Evolutionary conservation across 2,113 vertebrate genomes (phyloP), one percentile per base, ranked within the genome.

Genomic region (Phrynosoma blainvillii): DNA sequence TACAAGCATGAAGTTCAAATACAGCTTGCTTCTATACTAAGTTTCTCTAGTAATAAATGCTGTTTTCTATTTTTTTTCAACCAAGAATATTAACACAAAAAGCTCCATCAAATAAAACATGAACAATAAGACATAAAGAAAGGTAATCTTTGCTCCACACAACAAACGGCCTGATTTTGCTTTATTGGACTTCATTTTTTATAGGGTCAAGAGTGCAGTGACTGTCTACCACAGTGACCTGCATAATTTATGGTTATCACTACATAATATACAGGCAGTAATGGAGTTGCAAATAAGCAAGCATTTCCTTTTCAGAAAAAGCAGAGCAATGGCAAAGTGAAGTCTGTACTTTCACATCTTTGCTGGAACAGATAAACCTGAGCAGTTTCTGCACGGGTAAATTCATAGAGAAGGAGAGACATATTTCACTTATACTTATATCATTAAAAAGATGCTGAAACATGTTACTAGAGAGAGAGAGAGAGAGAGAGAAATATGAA

Each of bases 151-250:
- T 42, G 12, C 7, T 52, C 92, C 75, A 70, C 82, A 78, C 75
- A 88, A 88, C 90, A 68, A 54, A 84, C 93, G 93, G 82, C 76
- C 74, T 94, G 88, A 92, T 88, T 94, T 87, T 93, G 81, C 80
- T 90, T 92, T 86, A 90, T 52, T 86, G 20, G 23, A 16, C 75
- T 88, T 87, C 91, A 90, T 82, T 73, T 85, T 83, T 86, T 83
- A 68, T 71, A 92, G 92, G 88, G 90, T 95, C 93, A 92, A 30
- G n/a, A 95, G 83, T 12, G 66, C 14, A 94, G 21, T 7, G 30
- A 87, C 77, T 12, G 84, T 89, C 88, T 84, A 52, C 59, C 89
- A 84, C 91, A 54, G 52, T 82, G 81, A 91, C 83, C 90, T 71
- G 40, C 85, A 81, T 87, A 92, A 94, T 87, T 92, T 92, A 91